Percentiles rank a stretch among this genome's conserved stretches.
These are phyloP conservation scores for Bubo blakistoni DNA, from an alignment of 2,113 vertebrate genomes.

Conservation along the genomic window DNA sequence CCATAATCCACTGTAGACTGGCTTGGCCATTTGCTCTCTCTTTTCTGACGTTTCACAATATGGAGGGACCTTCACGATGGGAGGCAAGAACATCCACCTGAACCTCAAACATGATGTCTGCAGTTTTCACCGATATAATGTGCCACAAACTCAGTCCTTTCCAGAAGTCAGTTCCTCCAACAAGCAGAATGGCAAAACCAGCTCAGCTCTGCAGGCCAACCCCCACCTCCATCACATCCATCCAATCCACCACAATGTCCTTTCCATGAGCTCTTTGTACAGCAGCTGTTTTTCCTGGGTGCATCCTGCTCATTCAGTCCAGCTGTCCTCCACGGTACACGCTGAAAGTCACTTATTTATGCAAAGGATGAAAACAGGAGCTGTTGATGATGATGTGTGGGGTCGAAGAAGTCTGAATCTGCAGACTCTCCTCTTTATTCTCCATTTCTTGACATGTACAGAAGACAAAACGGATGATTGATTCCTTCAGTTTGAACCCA, in stretches of 20 bases:
- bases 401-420: not conserved
- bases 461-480: not conserved
- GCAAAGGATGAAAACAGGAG: not conserved
- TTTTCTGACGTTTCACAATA: not conserved
- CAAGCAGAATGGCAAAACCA: not conserved
- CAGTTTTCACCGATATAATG: not conserved
- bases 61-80: not conserved
- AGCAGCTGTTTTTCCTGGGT: not conserved
- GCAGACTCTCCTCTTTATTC: not conserved
- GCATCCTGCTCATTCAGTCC: not conserved
- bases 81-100: not conserved
- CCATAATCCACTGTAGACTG: not conserved
- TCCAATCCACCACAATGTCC: not conserved
- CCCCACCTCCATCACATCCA: not conserved
- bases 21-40: not conserved
- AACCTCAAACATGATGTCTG: not conserved
- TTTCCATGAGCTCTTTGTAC: not conserved
- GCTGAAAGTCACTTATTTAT: not conserved
- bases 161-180: not conserved
- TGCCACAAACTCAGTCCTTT: not conserved
- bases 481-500: not conserved
- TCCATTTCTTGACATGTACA: not conserved
- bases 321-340: fast-evolving
- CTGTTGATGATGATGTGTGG: not conserved
- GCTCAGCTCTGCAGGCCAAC: not conserved